Base-by-base conservation (phyloP, 2,113 vertebrate species). In the Ceuthmochares aereus region DNA sequence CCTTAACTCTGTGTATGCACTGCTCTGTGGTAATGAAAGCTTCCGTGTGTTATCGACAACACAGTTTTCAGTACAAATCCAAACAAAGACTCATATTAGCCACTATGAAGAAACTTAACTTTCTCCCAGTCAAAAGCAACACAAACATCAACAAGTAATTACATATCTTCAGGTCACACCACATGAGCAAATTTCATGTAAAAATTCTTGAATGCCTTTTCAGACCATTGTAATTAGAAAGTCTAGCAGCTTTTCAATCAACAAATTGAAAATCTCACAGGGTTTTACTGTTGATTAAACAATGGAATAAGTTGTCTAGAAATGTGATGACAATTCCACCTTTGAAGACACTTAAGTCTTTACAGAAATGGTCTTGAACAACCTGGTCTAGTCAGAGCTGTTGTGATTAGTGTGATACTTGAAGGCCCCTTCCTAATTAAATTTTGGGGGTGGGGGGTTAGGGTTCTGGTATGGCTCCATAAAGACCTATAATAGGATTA, bases 361-460 rank as follows among this genome's bases (percentile, higher is more conserved):
- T 59, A 55, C 37, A 55, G 64, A 81, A 64, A 64, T 36, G 6
- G 4, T 32, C n/a, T 60, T 62, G 36, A 75, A 8, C 14, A 85
- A 56, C 7, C 10, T 56, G 12, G 59, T 60, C 10, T 69, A 27
- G 10, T 22, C 43, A 56, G 17, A 59, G 7, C 4, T 64, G 1
- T n/a, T 88, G 36, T 66, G 34, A 74, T 18, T 12, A 60, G 17
- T 25, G 16, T 47, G 7, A 42, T 34, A 7, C 62, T 29, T 34
- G 42, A 62, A 58, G 3, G 10, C 54, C 30, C 13, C 29, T 75
- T 67, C n/a, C 17, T 37, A 40, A 56, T 62, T 52, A 52, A 78
- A 52, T 70, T 16, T 12, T 16, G 10, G 9, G 14, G 9, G 0
- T 0, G 30, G 3, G 14, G 37, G 45, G 70, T 43, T 25, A 70